Evolutionary conservation across 2,797 vertebrate species (phyloP), one percentile per base, ranked within the genome.

Genomic region (Cynopterus sphinx): DNA sequence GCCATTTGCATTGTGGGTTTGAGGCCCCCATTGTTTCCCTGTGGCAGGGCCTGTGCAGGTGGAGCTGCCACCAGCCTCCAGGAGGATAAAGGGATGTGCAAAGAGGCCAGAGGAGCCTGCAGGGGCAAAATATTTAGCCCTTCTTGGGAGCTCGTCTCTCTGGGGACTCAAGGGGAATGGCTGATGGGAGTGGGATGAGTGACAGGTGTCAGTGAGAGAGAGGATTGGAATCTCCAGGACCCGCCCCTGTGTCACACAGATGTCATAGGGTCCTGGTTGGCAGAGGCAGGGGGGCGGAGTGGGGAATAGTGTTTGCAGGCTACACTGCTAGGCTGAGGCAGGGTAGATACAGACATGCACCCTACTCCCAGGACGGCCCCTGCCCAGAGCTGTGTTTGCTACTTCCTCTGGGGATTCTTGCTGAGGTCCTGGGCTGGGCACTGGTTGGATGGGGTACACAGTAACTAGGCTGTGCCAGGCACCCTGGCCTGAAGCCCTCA

Each of bases 171-270:
- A 65, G 59, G 24, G 16, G 59, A 17, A 2, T 46, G 46, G 61
- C 57, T 55, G 67, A 71, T 84, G 70, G 63, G 63, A 82, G 73
- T 9, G 28, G 74, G 36, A 36, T 68, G 81, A 96, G 83, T 96
- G 97, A 95, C 92, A 96, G 87, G 92, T 97, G 92, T 94, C 95
- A 86, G 59, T 39, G 81, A 67, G 57, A 59, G 73, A 57, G 83
- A 77, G 39, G 88, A 87, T 75, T 36, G 81, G 71, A 75, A 73
- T 77, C 61, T 57, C 41, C 0, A 2, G 61, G 51, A 2, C 21
- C 46, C 0, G 16, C 94, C 94, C 92, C 91, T 24, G 1, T 84
- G 97, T 97, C 98, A 97, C 96, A 91, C 87, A 95, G 67, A 73
- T 90, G 67, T 94, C 93, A 82, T 36, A 70, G 57, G 10, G 28